Evolutionary conservation across 1,140 invertebrate genomes (phyloP).

Genomic region (Microplitis mediator): DNA sequence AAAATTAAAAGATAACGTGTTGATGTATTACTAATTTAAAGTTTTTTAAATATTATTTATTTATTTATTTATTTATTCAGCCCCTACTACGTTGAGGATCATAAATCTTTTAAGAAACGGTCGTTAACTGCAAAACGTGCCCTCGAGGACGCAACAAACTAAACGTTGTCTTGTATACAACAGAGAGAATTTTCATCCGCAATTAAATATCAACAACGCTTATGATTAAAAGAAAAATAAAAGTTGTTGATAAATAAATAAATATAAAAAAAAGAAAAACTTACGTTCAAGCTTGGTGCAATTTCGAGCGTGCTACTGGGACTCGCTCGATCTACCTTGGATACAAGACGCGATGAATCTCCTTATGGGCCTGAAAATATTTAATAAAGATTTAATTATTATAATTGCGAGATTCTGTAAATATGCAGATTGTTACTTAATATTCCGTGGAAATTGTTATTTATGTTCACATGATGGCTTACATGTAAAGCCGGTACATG

Average conservation of each 20-base stretch:
- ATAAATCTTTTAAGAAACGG: conserved; percentile 40
- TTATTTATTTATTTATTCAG: background rate
- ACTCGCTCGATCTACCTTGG: background rate
- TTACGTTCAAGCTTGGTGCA: background rate
- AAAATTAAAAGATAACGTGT: background rate
- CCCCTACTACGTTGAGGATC: conserved; percentile 11
- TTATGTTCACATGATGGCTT: no score
- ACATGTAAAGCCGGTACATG: no score
- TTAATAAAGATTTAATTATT: no score
- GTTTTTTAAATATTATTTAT: background rate
- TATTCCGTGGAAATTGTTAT: no score
- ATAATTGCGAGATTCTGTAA: no score
- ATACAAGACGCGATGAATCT: no score
- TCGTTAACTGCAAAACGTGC: conserved; percentile 38
- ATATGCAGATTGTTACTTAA: no score
- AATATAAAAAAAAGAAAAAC: background rate
- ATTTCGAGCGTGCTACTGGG: background rate
- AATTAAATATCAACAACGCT: background rate
- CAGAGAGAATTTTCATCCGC: conserved; percentile 2
- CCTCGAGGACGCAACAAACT: background rate
- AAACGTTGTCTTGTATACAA: background rate
- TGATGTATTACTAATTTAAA: background rate
- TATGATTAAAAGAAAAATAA: background rate
- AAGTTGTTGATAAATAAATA: background rate
- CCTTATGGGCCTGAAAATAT: no score